Base-by-base conservation (phyloP, 2,797 vertebrate genomes). In the Pagetopsis macropterus region DNA sequence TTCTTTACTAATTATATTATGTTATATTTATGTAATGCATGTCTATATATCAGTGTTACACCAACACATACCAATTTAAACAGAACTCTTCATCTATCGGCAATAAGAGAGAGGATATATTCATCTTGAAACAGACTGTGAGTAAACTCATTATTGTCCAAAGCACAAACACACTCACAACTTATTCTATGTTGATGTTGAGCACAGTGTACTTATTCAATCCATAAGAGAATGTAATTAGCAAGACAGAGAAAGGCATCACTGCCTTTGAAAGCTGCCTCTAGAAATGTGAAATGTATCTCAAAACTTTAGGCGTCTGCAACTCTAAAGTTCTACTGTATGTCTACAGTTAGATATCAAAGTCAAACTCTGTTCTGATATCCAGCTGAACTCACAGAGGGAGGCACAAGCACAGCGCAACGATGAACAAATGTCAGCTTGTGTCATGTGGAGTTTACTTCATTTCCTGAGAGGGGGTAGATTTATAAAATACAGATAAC, bases 331-430 rank as follows among this genome's bases (percentile, higher is more conserved):
- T 19, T 75, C 19, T 57, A 21, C 21, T 21, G 21, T 21, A 68
- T 31, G 40, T 40, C 10, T 41, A 1, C 58, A 5, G 51, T 41
- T 49, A 70, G 63, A 74, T 59, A 70, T 75, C 62, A 76, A 44
- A 76, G 68, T 45, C 9, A 55, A 44, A 27, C 48, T 48, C 40
- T 33, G 48, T 55, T 81, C 65, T 65, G 58, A 75, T 55, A 60
- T 75, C 62, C 72, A 60, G 63, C 63, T 67, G 57, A 60, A 71
- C 59, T 57, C 67, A 37, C 75, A 68, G 70, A 4, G 41, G 55
- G 75, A 60, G 45, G 40, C 50, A 43, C 46, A 19, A 10, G 49
- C 11, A 31, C 50, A 46, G 51, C 44, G 57, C 41, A 71, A 44
- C 62, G 49, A 50, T 43, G 56, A 66, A 56, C 63, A 44, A 23